Percentiles rank a stretch among this genome's conserved stretches.
phyloP scores from a whole-genome alignment of 2,113 vertebrate species.

The Pseudorhombus dupliciocellatus region DNA sequence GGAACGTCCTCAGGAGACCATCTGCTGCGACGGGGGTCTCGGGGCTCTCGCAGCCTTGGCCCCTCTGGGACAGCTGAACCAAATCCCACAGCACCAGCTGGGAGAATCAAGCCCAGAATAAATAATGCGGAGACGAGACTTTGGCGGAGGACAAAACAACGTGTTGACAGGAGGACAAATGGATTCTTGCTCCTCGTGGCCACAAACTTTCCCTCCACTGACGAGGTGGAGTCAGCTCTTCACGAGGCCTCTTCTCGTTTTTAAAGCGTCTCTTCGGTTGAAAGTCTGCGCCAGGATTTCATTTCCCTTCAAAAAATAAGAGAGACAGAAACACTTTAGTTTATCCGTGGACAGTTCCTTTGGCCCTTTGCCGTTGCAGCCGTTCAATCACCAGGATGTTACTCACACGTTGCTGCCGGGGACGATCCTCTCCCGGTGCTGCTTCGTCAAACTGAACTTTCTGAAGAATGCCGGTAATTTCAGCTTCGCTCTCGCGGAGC shows the following conservation, averaged over 20 bases:
- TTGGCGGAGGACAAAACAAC: conserved; percentile 53
- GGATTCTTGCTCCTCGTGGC: conserved; percentile 14
- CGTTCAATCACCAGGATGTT: neutral
- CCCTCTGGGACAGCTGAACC: conserved; percentile 74
- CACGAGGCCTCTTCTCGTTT: neutral
- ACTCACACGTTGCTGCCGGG: conserved; percentile 77
- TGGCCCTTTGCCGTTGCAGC: rapidly evolving
- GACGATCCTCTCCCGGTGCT: conserved; percentile 69
- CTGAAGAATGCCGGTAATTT: conserved; percentile 73
- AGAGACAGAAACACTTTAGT: conserved; percentile 5
- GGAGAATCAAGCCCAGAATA: conserved; percentile 74
- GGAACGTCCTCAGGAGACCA: conserved; percentile 63
- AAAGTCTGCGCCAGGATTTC: conserved; percentile 78
- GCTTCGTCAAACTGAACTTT: conserved; percentile 65
- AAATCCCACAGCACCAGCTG: conserved; percentile 77
- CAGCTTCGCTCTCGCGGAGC: conserved; percentile 58
- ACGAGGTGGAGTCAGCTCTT: conserved; percentile 6
- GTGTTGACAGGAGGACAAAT: conserved; percentile 55
- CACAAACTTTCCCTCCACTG: conserved; percentile 7
- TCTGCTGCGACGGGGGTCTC: conserved; percentile 67
- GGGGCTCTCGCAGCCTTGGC: conserved; percentile 48
- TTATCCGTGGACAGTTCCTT: neutral
- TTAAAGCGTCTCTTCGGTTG: conserved; percentile 62
- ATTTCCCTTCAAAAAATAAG: conserved; percentile 67
- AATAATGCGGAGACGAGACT: conserved; percentile 60